Evolutionary conservation across 2,888 invertebrate species (phyloP).

Genomic region (Melanotus villosus): DNA sequence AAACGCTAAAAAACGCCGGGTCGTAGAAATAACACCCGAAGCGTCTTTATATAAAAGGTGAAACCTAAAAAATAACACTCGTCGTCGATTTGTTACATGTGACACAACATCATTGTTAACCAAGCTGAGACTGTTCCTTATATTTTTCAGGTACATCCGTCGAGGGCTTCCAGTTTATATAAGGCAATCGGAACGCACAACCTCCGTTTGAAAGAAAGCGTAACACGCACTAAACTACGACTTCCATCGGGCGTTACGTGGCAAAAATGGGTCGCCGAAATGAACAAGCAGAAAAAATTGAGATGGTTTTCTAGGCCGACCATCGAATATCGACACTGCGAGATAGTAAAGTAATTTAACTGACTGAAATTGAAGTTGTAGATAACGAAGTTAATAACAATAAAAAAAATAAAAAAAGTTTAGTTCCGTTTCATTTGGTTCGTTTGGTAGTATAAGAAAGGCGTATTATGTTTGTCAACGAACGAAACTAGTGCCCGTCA

Average conservation of each 20-base stretch:
- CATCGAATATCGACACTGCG: conserved; percentile 28
- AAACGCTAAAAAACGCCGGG: not conserved
- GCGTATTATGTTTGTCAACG: not conserved
- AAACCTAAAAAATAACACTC: conserved; percentile 37
- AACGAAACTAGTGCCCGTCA: conserved; percentile 35
- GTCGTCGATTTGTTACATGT: conserved; percentile 39
- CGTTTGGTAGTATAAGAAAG: not conserved
- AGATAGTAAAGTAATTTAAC: not conserved
- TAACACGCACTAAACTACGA: conserved; percentile 55
- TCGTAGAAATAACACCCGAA: conserved; percentile 4
- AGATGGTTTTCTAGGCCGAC: conserved; percentile 34
- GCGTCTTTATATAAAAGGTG: conserved; percentile 24
- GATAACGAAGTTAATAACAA: conserved; percentile 12
- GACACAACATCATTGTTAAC: conserved; percentile 21
- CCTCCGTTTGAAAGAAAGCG: conserved; percentile 58
- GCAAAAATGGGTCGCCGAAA: conserved; percentile 52
- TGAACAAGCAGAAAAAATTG: conserved; percentile 57
- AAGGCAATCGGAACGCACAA: conserved; percentile 58
- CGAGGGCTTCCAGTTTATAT: conserved; percentile 51
- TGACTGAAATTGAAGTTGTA: not conserved
- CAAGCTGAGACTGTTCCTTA: conserved; percentile 18
- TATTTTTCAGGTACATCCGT: conserved; percentile 59
- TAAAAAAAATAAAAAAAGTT: too few relatives aligned
- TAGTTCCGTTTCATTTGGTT: not conserved
- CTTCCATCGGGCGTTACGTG: conserved; percentile 54